These are phyloP conservation scores for Drosophila ohnishii DNA, from an alignment of 1,140 invertebrate genomes.

Conservation along the genomic window DNA sequence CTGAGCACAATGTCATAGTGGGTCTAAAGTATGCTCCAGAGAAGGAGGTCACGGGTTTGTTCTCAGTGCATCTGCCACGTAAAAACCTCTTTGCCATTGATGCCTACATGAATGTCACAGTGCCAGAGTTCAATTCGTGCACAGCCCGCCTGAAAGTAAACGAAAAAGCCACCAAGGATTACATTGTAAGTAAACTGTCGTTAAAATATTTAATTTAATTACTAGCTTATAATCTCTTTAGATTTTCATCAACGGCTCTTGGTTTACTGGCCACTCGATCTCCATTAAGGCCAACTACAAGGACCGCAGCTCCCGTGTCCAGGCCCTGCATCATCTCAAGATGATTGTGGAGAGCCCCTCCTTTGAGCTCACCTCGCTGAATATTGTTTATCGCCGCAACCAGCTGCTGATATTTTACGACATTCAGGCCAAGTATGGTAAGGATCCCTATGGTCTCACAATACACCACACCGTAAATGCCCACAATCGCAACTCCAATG, in stretches of 20 bases:
- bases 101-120: slow-evolving; percentile 85
- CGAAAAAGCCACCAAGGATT: slow-evolving; percentile 85
- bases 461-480: slow-evolving; percentile 66
- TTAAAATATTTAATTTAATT: no score
- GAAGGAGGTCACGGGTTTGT: slow-evolving; percentile 85
- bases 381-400: slow-evolving; percentile 85
- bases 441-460: slow-evolving; percentile 76
- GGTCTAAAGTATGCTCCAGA: slow-evolving; percentile 83
- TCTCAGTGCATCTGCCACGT: slow-evolving; percentile 85
- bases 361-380: slow-evolving; percentile 87
- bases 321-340: slow-evolving; percentile 87
- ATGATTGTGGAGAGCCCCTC: slow-evolving; percentile 87
- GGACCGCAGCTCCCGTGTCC: slow-evolving; percentile 86
- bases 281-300: slow-evolving; percentile 88
- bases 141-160: slow-evolving; percentile 84
- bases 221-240: slow-evolving; percentile 59
- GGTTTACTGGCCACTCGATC: slow-evolving; percentile 91
- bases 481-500: slow-evolving; percentile 85
- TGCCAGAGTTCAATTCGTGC: slow-evolving; percentile 87
- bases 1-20: slow-evolving; percentile 81
- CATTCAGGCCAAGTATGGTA: slow-evolving; percentile 71
- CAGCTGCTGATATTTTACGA: slow-evolving; percentile 68
- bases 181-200: slow-evolving; percentile 83
- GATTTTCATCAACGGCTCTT: slow-evolving; percentile 88
- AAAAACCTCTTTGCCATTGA: slow-evolving; percentile 85